A percentile compares a stretch with the other conserved stretches of the same genome.
Evolutionary conservation across 92 coral and sea anemone species (phyloP).

Genomic region (Epizoanthus fatuus): DNA sequence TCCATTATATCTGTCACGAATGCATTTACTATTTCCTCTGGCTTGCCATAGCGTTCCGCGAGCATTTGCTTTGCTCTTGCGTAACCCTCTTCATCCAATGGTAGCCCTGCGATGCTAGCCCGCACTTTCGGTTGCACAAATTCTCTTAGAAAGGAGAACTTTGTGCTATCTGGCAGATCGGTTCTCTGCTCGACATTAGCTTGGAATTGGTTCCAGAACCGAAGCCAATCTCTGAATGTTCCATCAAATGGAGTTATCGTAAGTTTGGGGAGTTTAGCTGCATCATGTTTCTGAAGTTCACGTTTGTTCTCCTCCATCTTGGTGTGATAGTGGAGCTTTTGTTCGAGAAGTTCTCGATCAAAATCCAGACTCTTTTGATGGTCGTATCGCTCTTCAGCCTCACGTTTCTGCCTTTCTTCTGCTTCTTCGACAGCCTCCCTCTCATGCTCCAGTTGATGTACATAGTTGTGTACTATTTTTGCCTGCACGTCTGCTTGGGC

Average conservation of each 20-base stretch:
- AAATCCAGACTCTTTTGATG: constrained; percentile 11
- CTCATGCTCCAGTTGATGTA: background rate
- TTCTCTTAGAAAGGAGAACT: constrained; percentile 40
- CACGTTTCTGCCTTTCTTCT: background rate
- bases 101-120: constrained; percentile 10
- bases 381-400: background rate
- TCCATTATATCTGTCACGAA: constrained; percentile 21
- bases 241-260: constrained; percentile 23
- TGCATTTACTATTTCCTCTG: constrained; percentile 19
- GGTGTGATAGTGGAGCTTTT: no score
- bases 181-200: background rate
- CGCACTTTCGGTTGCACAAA: constrained; percentile 11
- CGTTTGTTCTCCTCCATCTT: no score
- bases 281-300: no score
- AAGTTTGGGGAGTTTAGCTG: constrained; percentile 29
- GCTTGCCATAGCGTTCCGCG: constrained; percentile 9
- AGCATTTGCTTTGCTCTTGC: constrained; percentile 19
- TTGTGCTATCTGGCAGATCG: background rate
- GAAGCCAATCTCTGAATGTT: constrained; percentile 3
- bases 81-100: constrained; percentile 20
- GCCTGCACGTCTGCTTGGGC: constrained; percentile 12
- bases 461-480: background rate
- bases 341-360: constrained; percentile 17
- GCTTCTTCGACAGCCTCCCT: no score
- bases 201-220: constrained; percentile 27